phyloP scores from a whole-genome alignment of 2,797 vertebrate genomes.

The Alcedo atthis region DNA sequence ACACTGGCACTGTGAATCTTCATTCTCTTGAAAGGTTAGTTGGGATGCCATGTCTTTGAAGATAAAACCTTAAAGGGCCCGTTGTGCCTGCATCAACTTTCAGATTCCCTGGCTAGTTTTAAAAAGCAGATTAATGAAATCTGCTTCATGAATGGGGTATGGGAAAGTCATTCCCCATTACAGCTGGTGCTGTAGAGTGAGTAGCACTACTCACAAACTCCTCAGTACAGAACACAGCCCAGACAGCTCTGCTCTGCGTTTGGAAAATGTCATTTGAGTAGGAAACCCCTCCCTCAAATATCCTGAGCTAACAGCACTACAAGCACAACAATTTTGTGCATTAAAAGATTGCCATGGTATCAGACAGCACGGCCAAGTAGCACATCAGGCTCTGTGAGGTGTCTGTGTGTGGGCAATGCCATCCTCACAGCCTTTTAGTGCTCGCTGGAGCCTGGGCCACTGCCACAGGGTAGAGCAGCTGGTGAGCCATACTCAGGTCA shows the following conservation, averaged over 20 bases:
- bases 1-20: slow-evolving; percentile 71
- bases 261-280: neutral
- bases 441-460: neutral
- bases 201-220: neutral
- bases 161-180: slow-evolving; percentile 17
- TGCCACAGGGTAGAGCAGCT: neutral
- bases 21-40: slow-evolving; percentile 54
- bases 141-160: slow-evolving; percentile 36
- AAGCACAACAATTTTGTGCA: neutral
- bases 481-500: neutral
- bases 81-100: slow-evolving; percentile 38
- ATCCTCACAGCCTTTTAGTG: neutral
- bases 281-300: neutral
- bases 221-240: neutral
- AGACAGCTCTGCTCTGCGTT: neutral
- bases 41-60: slow-evolving; percentile 20
- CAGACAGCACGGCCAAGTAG: neutral
- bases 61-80: slow-evolving; percentile 67
- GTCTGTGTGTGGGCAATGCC: neutral
- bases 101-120: slow-evolving; percentile 51
- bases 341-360: neutral
- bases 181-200: neutral
- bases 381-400: neutral
- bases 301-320: neutral
- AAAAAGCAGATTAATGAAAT: slow-evolving; percentile 55